A percentile compares a stretch with the other conserved stretches of the same genome.
Evolutionary conservation across 1,140 invertebrate species (phyloP).

Genomic region (Platyscapa corneri): DNA sequence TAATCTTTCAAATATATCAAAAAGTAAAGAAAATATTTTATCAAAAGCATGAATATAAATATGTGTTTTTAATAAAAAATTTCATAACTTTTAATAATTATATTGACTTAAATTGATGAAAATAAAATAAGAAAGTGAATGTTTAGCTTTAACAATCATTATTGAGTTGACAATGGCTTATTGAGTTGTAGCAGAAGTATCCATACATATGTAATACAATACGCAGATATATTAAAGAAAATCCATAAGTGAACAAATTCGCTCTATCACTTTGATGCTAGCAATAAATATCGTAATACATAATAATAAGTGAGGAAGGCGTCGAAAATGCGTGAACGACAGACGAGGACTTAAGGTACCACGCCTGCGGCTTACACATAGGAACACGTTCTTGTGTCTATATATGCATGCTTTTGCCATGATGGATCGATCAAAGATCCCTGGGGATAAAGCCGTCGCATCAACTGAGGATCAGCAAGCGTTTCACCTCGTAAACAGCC

Average conservation of each 20-base stretch:
- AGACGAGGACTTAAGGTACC: conserved; percentile 23
- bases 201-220: background rate
- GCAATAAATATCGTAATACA: conserved; percentile 45
- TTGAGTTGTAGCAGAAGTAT: background rate
- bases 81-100: too few species aligned
- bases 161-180: background rate
- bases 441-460: conserved; percentile 68
- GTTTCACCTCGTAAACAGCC: conserved; percentile 60
- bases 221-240: background rate
- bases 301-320: conserved; percentile 32
- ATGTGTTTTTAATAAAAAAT: too few species aligned
- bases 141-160: background rate
- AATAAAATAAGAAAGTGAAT: too few species aligned
- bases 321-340: background rate
- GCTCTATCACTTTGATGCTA: background rate
- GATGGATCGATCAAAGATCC: conserved; percentile 72
- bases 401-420: conserved; percentile 39
- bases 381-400: background rate
- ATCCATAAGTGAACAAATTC: conserved; percentile 35
- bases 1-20: too few species aligned
- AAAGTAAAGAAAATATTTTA: too few species aligned
- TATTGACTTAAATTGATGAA: too few species aligned
- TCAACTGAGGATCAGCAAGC: conserved; percentile 67
- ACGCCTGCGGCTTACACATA: background rate
- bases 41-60: too few species aligned